Evolutionary conservation across 2,797 vertebrate genomes (phyloP).

Genomic region (Vireo griseus): DNA sequence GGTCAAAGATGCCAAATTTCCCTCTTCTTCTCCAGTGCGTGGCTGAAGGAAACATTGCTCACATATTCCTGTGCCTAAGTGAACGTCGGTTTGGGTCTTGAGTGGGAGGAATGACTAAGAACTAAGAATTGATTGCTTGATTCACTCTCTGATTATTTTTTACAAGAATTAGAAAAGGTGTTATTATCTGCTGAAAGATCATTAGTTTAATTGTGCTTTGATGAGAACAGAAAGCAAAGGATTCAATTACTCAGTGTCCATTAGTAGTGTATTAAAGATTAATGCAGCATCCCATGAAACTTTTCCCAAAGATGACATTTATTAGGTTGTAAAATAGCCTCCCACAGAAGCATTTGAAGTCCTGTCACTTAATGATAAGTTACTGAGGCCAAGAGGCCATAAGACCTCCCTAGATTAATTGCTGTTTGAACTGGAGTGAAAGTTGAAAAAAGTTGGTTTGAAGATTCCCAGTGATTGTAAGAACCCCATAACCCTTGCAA

Average conservation of each 20-base stretch:
- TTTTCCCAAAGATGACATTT: background rate
- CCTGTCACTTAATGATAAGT: background rate
- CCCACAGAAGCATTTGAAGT: background rate
- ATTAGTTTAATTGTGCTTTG: slow-evolving; percentile 21
- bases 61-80: background rate
- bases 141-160: background rate
- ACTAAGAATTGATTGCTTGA: background rate
- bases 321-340: slow-evolving; percentile 17
- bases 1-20: background rate
- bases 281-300: background rate
- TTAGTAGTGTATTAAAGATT: background rate
- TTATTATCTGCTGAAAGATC: slow-evolving; percentile 8
- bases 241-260: background rate
- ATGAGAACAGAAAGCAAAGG: background rate
- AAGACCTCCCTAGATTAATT: background rate
- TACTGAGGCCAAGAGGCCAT: background rate
- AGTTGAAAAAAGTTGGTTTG: background rate
- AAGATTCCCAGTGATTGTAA: background rate
- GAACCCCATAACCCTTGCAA: background rate
- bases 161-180: background rate
- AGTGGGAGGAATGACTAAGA: slow-evolving; percentile 10
- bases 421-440: background rate
- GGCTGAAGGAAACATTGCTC: background rate
- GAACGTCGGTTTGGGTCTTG: background rate
- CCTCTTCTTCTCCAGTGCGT: background rate